Evolutionary conservation across 2,113 vertebrate genomes (phyloP).

Genomic region (Colistium nudipinnis): DNA sequence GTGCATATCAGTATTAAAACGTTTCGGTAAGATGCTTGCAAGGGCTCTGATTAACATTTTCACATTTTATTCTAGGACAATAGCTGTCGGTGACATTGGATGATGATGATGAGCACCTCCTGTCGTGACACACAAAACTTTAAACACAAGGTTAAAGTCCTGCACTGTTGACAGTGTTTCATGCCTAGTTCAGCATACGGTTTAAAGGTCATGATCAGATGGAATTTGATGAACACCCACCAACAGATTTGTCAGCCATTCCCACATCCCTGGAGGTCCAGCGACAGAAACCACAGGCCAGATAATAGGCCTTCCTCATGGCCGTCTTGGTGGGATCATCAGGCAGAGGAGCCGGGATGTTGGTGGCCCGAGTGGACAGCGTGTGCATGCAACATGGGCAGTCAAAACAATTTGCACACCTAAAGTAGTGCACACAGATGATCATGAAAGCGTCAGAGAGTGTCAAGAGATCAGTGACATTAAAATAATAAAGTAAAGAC

Average conservation of each 20-base stretch:
- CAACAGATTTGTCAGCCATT: constrained; percentile 99
- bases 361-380: constrained; percentile 95
- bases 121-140: no score
- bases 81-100: no score
- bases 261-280: constrained; percentile 98
- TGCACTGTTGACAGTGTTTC: not conserved
- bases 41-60: no score
- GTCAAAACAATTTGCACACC: constrained; percentile 98
- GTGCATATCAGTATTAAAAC: no score
- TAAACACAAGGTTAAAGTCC: no score
- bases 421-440: constrained; percentile 54
- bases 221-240: constrained; percentile 76
- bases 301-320: constrained; percentile 98
- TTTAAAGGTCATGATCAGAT: not conserved
- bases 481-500: not conserved
- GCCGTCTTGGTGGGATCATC: constrained; percentile 96
- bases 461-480: not conserved
- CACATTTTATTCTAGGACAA: no score
- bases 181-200: not conserved
- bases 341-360: constrained; percentile 92
- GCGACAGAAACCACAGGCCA: constrained; percentile 98
- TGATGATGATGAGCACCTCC: no score
- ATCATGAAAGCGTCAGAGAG: not conserved
- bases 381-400: constrained; percentile 99
- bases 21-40: no score